Percentiles rank a stretch among this genome's conserved stretches.
Evolutionary conservation across 2,888 invertebrate species (phyloP).

Genomic region (Tiphia femorata): DNA sequence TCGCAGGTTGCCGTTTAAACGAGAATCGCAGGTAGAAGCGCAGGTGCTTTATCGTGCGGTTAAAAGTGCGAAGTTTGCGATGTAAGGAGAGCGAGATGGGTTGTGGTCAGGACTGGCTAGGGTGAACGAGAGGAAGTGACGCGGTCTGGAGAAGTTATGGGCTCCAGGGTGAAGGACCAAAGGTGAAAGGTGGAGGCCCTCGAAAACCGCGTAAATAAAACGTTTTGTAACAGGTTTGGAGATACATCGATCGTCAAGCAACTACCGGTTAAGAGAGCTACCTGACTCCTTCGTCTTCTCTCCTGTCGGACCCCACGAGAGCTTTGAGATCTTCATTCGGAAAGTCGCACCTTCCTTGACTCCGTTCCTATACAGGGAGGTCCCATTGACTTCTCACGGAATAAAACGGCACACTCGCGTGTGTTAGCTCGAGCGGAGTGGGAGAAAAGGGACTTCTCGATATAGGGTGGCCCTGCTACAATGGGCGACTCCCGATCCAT

Average conservation of each 20-base stretch:
- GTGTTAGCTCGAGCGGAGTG: too few relatives aligned
- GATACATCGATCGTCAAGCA: conserved; percentile 57
- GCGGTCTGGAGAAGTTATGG: too few relatives aligned
- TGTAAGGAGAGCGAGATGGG: not conserved
- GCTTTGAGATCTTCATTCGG: conserved; percentile 58
- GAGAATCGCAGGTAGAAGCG: too few relatives aligned
- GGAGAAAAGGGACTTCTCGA: conserved; percentile 21
- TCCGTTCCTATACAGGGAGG: too few relatives aligned
- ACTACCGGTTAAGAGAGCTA: conserved; percentile 52
- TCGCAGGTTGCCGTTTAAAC: too few relatives aligned
- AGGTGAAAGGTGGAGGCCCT: conserved; percentile 17
- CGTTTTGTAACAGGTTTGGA: conserved; percentile 56
- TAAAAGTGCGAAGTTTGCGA: not conserved
- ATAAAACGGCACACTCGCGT: too few relatives aligned
- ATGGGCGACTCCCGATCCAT: conserved; percentile 28
- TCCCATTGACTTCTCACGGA: conserved; percentile 43
- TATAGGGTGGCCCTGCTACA: conserved; percentile 28
- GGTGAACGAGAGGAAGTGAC: not conserved
- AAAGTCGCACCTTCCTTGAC: conserved; percentile 18
- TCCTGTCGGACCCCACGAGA: not conserved
- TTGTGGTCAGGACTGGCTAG: not conserved
- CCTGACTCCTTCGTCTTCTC: conserved; percentile 18
- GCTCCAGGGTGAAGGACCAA: too few relatives aligned
- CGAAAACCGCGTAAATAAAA: conserved; percentile 51
- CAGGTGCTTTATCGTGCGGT: too few relatives aligned